A percentile compares a stretch with the other conserved stretches of the same genome.
Conservation (phyloP, 2,888 invertebrate genomes). For the Lydus trimaculatus region DNA sequence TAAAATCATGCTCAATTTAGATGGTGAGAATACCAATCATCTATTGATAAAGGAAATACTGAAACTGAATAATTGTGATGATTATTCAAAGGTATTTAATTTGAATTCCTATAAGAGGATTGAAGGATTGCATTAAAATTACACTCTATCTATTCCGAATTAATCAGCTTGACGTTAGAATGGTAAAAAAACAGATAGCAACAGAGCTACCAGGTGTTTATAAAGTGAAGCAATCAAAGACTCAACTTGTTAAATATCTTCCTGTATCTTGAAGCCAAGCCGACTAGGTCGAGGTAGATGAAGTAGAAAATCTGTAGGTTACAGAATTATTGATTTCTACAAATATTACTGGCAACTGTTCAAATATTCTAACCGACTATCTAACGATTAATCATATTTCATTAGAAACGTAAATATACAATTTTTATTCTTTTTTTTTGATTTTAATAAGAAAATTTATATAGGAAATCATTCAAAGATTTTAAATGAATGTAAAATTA, state of each 20-base stretch:
- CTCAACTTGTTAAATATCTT: too few species aligned
- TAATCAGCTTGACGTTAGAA: background rate
- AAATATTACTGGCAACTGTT: background rate
- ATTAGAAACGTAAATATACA: background rate
- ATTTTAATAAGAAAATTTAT: background rate
- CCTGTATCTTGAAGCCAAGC: background rate
- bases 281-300: background rate
- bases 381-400: background rate
- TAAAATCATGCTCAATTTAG: background rate
- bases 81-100: background rate
- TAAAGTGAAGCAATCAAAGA: too few species aligned
- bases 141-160: background rate
- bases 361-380: background rate
- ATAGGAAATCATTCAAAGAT: background rate
- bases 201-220: too few species aligned
- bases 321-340: background rate
- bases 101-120: background rate
- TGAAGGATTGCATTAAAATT: background rate
- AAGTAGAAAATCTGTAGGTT: background rate
- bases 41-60: background rate
- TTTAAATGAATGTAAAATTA: conserved; percentile 1
- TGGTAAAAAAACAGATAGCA: too few species aligned
- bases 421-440: background rate
- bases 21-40: background rate
- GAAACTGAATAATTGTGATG: background rate